Conservation (phyloP, 2,113 vertebrate species). For the Neolamprologus brichardi region DNA sequence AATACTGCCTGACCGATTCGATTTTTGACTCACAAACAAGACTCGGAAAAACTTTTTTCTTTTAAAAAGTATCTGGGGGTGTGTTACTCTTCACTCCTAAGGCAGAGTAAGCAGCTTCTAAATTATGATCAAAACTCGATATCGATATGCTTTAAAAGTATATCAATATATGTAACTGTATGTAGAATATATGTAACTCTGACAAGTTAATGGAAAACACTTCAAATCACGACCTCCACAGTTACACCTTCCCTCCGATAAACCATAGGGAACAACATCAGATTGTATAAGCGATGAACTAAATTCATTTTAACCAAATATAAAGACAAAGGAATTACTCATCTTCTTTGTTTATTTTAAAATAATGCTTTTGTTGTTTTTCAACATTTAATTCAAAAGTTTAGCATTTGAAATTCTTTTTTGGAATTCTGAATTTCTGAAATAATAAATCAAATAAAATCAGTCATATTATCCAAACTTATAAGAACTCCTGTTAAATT, state of each 20-base stretch:
- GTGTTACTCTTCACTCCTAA: not conserved
- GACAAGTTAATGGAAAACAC: not conserved
- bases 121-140: not conserved
- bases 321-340: not conserved
- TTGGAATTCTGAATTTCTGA: not conserved
- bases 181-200: not conserved
- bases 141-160: not conserved
- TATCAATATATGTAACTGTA: not conserved
- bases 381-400: not conserved
- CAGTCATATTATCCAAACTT: not conserved
- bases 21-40: not conserved
- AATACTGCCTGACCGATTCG: not conserved
- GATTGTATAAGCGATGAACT: not conserved
- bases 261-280: not conserved
- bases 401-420: not conserved
- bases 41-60: not conserved
- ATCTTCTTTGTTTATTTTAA: not conserved
- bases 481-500: not conserved
- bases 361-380: not conserved
- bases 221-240: not conserved
- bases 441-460: not conserved
- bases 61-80: not conserved
- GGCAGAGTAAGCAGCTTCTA: not conserved
- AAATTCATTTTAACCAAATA: not conserved
- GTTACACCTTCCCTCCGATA: not conserved